Evolutionary conservation across 2,797 vertebrate species (phyloP).

Genomic region (Pseudocheirus occidentalis): DNA sequence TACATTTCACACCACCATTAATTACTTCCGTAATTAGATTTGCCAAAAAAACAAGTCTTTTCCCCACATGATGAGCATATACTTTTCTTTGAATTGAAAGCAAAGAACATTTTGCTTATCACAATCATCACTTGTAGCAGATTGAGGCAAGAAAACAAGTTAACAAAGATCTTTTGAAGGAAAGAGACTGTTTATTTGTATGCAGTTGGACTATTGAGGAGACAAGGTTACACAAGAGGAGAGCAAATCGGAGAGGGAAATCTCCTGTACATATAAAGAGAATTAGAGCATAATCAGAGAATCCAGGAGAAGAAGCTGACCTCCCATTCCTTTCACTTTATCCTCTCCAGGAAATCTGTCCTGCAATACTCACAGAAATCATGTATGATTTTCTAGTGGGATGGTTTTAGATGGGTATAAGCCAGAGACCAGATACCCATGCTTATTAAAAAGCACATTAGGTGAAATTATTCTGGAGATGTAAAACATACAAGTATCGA

Average conservation of each 20-base stretch:
- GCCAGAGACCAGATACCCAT: neutral
- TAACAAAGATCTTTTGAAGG: neutral
- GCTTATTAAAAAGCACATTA: neutral
- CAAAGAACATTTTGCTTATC: slow-evolving; percentile 52
- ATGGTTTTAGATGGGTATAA: neutral
- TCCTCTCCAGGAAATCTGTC: neutral
- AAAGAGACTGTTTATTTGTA: neutral
- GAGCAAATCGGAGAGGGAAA: neutral
- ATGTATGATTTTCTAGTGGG: neutral
- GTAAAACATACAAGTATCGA: neutral
- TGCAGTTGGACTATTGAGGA: neutral
- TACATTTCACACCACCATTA: slow-evolving; percentile 50
- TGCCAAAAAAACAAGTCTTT: slow-evolving; percentile 49
- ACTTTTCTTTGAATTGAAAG: slow-evolving; percentile 59
- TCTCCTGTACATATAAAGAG: neutral
- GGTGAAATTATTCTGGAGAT: slow-evolving; percentile 23
- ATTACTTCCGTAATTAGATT: slow-evolving; percentile 62
- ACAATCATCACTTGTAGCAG: neutral
- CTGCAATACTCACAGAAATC: neutral
- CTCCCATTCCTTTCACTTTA: neutral
- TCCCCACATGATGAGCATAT: neutral
- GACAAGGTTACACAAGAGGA: neutral
- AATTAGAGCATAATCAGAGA: neutral
- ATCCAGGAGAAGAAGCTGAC: neutral
- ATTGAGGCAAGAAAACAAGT: neutral